Base-by-base conservation (phyloP, 2,113 vertebrate genomes). In the Progne subis region DNA sequence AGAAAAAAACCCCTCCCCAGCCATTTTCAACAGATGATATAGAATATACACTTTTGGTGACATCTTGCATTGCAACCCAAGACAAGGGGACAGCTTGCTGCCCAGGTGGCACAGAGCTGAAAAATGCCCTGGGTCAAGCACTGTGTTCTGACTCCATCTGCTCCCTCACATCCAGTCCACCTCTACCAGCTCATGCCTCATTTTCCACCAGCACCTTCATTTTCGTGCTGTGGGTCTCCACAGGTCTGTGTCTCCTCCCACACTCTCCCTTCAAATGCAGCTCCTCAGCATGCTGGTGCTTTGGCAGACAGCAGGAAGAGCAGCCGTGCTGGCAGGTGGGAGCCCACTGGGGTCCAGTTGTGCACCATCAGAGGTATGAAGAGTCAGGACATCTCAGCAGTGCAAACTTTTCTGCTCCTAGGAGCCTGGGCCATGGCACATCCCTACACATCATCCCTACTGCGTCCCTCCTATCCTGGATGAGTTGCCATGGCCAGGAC, bases 391-490 rank as follows among this genome's bases (percentile, higher is more conserved):
- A 32, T 44, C 60, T 49, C 79, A 78, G 50, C 50, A 82, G 26
- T 5, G 13, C 26, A 39, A 39, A 56, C 31, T 43, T 41, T 53
- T 47, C 55, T 79, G 60, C 18, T 44, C 9, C 50, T 26, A 4
- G 11, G 56, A 65, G 21, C 28, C 64, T 69, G 44, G 34, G n/a
- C 25, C 25, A 12, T 47, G 37, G 44, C 55, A 78, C 49, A 34
- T 25, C 31, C 31, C 18, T 59, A n/a, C 32, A 55, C 31, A 49
- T 12, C 23, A 31, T n/a, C 52, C 63, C 52, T 47, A 11, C 34
- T 18, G 9, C 0, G 0, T 59, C 72, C 49, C 18, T 39, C 47
- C 50, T 13, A 1, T 24, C 56, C 67, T 75, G 29, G n/a, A 61
- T 39, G 63, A 49, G 26, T 44, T 0, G 2, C 63, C 44, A 25